These are phyloP conservation scores for Origma solitaria DNA, from an alignment of 2,113 vertebrate species.

Conservation along the genomic window DNA sequence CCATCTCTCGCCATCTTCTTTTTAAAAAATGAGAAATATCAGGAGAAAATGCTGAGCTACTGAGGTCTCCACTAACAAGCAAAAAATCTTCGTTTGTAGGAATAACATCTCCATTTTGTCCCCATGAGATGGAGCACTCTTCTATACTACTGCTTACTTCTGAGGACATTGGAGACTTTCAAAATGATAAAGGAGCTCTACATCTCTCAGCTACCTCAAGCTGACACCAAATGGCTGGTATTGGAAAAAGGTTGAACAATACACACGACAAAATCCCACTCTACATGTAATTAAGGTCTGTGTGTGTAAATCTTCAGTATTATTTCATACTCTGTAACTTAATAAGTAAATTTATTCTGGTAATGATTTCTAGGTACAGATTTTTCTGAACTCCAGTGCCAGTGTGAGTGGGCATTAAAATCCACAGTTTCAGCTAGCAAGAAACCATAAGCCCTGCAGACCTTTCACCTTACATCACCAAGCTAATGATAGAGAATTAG, in stretches of 20 bases:
- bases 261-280: background rate
- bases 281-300: background rate
- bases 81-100: background rate
- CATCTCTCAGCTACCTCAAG: background rate
- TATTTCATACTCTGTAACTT: background rate
- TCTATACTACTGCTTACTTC: background rate
- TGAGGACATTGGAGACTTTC: background rate
- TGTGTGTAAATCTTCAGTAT: background rate
- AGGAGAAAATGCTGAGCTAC: background rate
- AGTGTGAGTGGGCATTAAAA: background rate
- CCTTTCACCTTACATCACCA: background rate
- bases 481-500: background rate
- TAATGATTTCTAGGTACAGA: background rate
- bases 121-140: background rate
- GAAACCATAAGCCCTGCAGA: background rate
- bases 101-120: background rate
- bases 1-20: rapidly evolving
- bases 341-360: background rate
- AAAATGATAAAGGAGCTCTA: background rate
- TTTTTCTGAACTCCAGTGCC: background rate
- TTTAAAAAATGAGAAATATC: background rate
- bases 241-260: background rate
- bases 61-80: background rate
- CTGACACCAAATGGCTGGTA: background rate
- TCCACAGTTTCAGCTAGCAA: background rate